These are phyloP conservation scores for Mallotus villosus DNA, from an alignment of 2,797 vertebrate genomes.

Conservation along the genomic window DNA sequence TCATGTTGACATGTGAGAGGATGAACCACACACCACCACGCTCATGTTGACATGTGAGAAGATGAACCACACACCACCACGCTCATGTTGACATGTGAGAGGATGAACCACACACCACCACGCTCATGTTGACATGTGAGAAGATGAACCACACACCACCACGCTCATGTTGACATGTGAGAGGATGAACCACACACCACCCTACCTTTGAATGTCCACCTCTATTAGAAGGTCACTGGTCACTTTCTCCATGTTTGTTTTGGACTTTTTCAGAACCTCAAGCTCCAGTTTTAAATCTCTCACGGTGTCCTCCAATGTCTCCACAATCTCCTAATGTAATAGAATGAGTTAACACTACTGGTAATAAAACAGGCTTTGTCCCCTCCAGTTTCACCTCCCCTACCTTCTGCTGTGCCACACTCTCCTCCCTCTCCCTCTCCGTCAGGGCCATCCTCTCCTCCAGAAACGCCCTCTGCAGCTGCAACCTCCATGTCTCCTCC, in stretches of 20 bases:
- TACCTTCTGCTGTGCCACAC: constrained; percentile 74
- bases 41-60: background rate
- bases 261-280: constrained; percentile 79
- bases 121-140: background rate
- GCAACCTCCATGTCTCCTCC: constrained; percentile 73
- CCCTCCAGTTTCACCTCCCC: background rate
- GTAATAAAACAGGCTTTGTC: background rate
- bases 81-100: background rate
- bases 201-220: constrained; percentile 82
- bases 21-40: constrained; percentile 5
- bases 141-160: background rate
- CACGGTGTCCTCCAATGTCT: constrained; percentile 78
- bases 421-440: constrained; percentile 78
- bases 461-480: constrained; percentile 77
- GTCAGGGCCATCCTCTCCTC: constrained; percentile 79
- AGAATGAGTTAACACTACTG: background rate
- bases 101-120: constrained; percentile 5
- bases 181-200: background rate
- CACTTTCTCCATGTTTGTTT: constrained; percentile 75
- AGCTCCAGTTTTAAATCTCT: constrained; percentile 78
- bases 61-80: constrained; percentile 5
- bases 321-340: constrained; percentile 77
- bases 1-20: background rate
- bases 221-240: constrained; percentile 76
- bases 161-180: background rate